Evolutionary conservation across 2,797 vertebrate genomes (phyloP).

Genomic region (Sebastes cheni): DNA sequence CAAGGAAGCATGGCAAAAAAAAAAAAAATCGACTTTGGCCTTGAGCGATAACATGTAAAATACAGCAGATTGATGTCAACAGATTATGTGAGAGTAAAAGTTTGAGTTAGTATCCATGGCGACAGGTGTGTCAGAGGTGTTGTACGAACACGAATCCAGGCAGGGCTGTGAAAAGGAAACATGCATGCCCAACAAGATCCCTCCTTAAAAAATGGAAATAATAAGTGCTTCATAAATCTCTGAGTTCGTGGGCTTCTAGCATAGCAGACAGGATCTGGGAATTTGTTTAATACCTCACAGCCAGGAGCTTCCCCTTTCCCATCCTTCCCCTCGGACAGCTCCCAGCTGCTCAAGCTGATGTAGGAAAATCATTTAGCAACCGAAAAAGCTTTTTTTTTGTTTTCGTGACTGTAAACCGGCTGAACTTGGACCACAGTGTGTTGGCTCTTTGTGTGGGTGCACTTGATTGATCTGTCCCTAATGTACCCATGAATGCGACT

Average conservation of each 20-base stretch:
- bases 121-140: not conserved
- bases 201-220: not conserved
- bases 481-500: constrained; percentile 48
- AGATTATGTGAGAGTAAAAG: not conserved
- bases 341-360: constrained; percentile 57
- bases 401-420: constrained; percentile 58
- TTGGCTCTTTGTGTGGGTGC: constrained; percentile 41
- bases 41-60: not conserved
- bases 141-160: not conserved
- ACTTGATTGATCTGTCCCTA: constrained; percentile 71
- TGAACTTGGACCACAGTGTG: constrained; percentile 58
- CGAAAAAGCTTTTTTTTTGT: constrained; percentile 20
- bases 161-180: not conserved
- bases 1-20: not conserved
- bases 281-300: constrained; percentile 38
- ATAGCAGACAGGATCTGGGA: not conserved
- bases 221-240: not conserved
- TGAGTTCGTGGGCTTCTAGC: not conserved
- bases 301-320: constrained; percentile 52
- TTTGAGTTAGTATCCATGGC: not conserved
- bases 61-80: not conserved
- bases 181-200: not conserved
- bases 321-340: constrained; percentile 36
- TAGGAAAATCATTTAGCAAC: constrained; percentile 44
- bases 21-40: not conserved